Percentiles rank a stretch among this genome's conserved stretches.
Conservation (phyloP, 2,797 vertebrate genomes). For the Sorex maritimensis region DNA sequence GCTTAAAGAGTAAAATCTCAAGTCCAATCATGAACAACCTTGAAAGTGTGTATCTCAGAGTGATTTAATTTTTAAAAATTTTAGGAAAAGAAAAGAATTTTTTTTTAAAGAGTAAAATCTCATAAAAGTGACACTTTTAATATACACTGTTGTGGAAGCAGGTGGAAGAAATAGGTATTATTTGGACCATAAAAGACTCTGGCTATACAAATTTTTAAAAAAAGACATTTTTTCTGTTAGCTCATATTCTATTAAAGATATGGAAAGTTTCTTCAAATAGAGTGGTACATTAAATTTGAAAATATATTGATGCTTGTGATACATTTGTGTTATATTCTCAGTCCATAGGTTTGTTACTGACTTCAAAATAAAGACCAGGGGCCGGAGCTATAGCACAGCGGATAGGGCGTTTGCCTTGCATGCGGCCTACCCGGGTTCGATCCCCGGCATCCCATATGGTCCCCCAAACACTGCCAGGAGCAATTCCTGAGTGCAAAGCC, state of each 20-base stretch:
- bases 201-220: slow-evolving; percentile 26
- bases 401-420: no score
- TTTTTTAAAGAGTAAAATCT: slow-evolving; percentile 3
- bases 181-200: not conserved
- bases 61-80: no score
- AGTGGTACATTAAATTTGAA: no score
- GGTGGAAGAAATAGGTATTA: not conserved
- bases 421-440: no score
- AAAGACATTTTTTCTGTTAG: not conserved
- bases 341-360: not conserved
- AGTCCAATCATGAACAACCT: no score
- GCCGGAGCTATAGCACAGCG: not conserved
- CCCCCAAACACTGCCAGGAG: no score
- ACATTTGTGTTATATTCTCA: not conserved
- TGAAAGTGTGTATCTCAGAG: no score
- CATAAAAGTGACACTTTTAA: slow-evolving; percentile 7
- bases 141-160: not conserved
- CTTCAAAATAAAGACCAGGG: slow-evolving; percentile 12
- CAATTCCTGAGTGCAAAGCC: no score
- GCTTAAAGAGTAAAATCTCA: not conserved
- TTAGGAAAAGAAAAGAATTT: no score
- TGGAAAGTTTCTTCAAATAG: not conserved
- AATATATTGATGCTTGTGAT: no score
- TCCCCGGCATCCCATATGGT: no score
- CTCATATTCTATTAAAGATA: slow-evolving; percentile 1